Evolutionary conservation across 2,888 invertebrate species (phyloP), one percentile per base, ranked within the genome.

Genomic region (Campoletis raptor): DNA sequence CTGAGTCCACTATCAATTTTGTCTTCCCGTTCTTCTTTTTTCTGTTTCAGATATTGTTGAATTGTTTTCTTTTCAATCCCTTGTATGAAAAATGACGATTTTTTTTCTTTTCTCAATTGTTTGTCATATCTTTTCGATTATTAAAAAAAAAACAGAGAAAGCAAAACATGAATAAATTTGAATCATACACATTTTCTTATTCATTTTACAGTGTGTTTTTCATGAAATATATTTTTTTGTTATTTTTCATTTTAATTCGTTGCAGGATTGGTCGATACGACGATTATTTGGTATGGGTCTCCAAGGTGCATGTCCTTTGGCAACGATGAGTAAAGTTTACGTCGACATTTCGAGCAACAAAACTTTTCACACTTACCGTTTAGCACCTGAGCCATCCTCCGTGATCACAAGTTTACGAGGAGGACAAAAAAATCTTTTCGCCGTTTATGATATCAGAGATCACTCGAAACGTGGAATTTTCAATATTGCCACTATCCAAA

Each of bases 211-310:
- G 15, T 61, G n/a, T 24, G 9, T 74, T 24, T 76, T 9, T 36
- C 0, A 18, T 36, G 21, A 24, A 37, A 77, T 12, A n/a, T 24
- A 5, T 36, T 36, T 64, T 40, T 57, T 24, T 85, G 67, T 67
- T 52, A 30, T 36, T 48, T 64, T 24, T n/a, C 0, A 45, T 76
- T 0, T 8, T 57, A 40, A 74, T 57, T 74, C 42, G 42, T 69
- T 18, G 40, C 94, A 96, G 95, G 97, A 98, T 94, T 99, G 99
- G 97, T 98, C 98, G 10, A 95, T 99, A 83, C 96, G 97, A 83
- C 97, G 97, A 91, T 95, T 99, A 81, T 99, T 99, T 95, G 98
- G 98, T 0, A 97, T 97, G 93, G 97, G 98, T 18, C 95, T 99
- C 30, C 96, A 96, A 88, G 97, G 97, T 52, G 96, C 96, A 4